Evolutionary conservation across 2,113 vertebrate species (phyloP).

Genomic region (Clinocottus analis): DNA sequence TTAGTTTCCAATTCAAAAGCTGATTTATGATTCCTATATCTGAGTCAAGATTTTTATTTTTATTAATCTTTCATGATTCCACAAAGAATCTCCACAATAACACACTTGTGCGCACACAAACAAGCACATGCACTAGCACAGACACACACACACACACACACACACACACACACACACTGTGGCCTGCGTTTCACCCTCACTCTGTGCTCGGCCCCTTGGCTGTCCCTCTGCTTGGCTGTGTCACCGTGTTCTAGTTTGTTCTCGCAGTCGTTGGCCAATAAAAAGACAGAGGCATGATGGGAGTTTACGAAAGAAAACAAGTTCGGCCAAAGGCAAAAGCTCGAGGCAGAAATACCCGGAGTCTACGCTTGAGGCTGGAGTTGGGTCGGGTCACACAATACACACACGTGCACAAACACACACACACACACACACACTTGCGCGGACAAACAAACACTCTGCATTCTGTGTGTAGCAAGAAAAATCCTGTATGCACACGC

Average conservation of each 20-base stretch:
- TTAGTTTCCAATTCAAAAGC: not conserved
- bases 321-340: conserved; percentile 57
- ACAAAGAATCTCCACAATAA: not conserved
- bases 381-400: not conserved
- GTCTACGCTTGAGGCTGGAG: not conserved
- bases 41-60: not conserved
- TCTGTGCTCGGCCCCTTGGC: conserved; percentile 17
- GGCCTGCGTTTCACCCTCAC: conserved; percentile 10
- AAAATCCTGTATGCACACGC: not conserved
- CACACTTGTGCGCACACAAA: not conserved
- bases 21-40: not conserved
- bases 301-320: conserved; percentile 6
- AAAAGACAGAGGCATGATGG: conserved; percentile 38
- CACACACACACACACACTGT: not conserved
- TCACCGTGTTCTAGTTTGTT: conserved; percentile 46
- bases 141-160: not conserved
- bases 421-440: not conserved
- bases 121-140: not conserved
- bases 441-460: not conserved
- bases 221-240: conserved; percentile 6
- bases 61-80: too few species aligned
- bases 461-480: too few species aligned
- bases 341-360: not conserved
- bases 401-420: not conserved
- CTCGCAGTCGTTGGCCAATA: conserved; percentile 23